Evolutionary conservation across 2,888 invertebrate species (phyloP), one percentile per base, ranked within the genome.

Genomic region (Rambutsinella grinnellia): DNA sequence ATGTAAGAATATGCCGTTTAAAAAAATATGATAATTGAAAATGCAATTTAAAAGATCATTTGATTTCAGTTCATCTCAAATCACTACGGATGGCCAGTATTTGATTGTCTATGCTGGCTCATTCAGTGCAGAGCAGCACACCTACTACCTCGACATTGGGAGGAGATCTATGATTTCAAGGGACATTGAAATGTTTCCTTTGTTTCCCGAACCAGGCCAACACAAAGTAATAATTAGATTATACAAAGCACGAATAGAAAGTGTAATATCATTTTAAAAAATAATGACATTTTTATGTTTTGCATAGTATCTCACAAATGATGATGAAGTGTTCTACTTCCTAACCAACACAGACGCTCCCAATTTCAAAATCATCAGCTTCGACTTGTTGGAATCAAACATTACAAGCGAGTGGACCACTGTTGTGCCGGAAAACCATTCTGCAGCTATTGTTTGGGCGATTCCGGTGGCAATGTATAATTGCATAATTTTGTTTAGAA

Each of bases 321-420:
- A 88, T 79, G 89, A 87, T 0, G 84, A 85, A 0, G 74, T 87
- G 24, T 87, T 80, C 26, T 79, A 77, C 56, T 94, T 99, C 87
- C 91, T 93, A 54, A 98, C 98, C 19, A 98, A 99, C 87, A 94
- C 94, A 87, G 90, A 95, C 86, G 94, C 99, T 0, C 94, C 97
- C 5, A 96, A 96, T 87, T 97, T 95, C 88, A 91, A 93, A 80
- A 89, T 99, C 44, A 91, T 98, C 85, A 90, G 90, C 83, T 94
- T 98, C 81, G 93, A 95, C 87, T 90, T 95, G 70, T 87, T 90
- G 78, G 89, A 92, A 85, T 91, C 91, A 5, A 88, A 88, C 0
- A 90, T 92, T 2, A 56, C 57, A 87, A 91, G 92, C 66, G 91
- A 94, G 82, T 98, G 97, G 97, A 87, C 87, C 27, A 93, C 92